phyloP scores from a whole-genome alignment of 2,113 vertebrate species.

The Clarias batrachus region DNA sequence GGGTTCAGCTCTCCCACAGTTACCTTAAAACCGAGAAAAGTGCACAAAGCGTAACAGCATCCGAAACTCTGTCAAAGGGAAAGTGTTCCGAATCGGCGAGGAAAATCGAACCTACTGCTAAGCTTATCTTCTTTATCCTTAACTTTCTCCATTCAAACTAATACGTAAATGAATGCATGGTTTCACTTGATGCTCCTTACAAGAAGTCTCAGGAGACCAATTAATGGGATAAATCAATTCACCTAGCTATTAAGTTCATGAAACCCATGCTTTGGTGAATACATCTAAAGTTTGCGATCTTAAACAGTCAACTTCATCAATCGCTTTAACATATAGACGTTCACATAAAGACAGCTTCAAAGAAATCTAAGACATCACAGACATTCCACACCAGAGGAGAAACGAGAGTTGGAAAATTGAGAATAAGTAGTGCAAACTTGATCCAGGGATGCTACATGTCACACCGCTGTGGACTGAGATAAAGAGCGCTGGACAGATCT shows the following conservation, averaged over 20 bases:
- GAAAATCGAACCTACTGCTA: not conserved
- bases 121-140: not conserved
- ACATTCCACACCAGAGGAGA: not conserved
- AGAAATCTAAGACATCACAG: too few relatives aligned
- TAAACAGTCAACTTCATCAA: not conserved
- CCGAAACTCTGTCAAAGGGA: constrained; percentile 4
- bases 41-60: not conserved
- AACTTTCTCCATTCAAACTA: not conserved
- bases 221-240: not conserved
- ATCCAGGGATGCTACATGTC: not conserved
- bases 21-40: not conserved
- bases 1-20: constrained; percentile 14
- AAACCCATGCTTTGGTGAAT: not conserved
- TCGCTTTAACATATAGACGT: not conserved
- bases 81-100: not conserved
- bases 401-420: not conserved
- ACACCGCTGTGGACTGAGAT: not conserved
- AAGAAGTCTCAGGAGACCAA: not conserved
- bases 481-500: not conserved
- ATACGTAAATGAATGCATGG: not conserved
- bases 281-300: not conserved
- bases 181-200: not conserved
- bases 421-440: not conserved
- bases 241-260: not conserved
- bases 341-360: not conserved